Conservation (phyloP, 2,797 vertebrate species). For the Enteromius trimaculatus region DNA sequence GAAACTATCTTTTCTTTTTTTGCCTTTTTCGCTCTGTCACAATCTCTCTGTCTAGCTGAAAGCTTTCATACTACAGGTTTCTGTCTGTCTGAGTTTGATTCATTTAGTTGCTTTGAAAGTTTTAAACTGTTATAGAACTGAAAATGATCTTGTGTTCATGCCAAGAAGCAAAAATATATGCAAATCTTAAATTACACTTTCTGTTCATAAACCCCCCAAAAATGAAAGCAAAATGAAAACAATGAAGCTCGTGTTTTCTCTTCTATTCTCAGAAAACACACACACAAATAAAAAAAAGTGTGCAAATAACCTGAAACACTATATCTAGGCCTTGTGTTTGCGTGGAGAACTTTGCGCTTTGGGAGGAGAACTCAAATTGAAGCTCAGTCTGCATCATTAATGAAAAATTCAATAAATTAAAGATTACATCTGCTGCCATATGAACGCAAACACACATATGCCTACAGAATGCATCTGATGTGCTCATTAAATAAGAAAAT, state of each 20-base stretch:
- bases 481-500: conserved; percentile 47
- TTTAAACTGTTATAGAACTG: neutral
- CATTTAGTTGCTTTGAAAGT: neutral
- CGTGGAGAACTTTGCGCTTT: neutral
- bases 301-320: neutral
- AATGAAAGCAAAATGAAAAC: neutral
- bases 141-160: neutral
- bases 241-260: neutral
- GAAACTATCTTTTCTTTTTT: conserved; percentile 75
- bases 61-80: neutral
- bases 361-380: neutral
- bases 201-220: neutral
- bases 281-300: conserved; percentile 4
- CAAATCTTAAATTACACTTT: neutral
- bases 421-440: neutral
- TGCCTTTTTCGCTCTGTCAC: conserved; percentile 22
- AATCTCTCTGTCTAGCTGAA: conserved; percentile 37
- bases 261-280: neutral
- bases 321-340: neutral
- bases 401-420: conserved; percentile 31
- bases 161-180: neutral
- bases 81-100: neutral
- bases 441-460: neutral
- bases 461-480: conserved; percentile 17
- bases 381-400: conserved; percentile 5